These are phyloP conservation scores for Molossus alvarezi DNA, from an alignment of 2,797 vertebrate genomes.

Conservation along the genomic window DNA sequence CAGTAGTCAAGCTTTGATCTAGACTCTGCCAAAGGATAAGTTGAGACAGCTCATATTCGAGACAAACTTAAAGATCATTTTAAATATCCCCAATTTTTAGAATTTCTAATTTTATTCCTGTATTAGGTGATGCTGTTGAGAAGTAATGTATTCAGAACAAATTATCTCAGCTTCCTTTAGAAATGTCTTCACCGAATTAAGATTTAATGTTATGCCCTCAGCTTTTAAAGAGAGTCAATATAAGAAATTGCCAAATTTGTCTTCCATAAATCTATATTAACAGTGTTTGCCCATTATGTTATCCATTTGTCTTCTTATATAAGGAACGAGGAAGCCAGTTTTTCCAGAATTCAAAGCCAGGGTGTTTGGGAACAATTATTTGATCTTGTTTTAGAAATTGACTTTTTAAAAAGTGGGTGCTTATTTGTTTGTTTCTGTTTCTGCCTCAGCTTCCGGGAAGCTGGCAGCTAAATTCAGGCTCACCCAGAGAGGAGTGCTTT, in stretches of 20 bases:
- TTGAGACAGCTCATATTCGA: neutral
- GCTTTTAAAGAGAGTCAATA: constrained; percentile 70
- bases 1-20: neutral
- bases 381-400: neutral
- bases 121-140: constrained; percentile 16
- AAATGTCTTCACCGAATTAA: constrained; percentile 65
- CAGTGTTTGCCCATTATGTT: neutral
- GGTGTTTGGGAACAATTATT: neutral
- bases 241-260: constrained; percentile 52
- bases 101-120: constrained; percentile 64
- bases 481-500: neutral
- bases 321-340: constrained; percentile 6
- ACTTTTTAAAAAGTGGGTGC: neutral
- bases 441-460: constrained; percentile 13
- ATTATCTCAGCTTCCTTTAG: constrained; percentile 68
- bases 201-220: constrained; percentile 64
- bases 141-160: constrained; percentile 54
- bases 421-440: neutral
- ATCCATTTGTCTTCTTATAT: neutral
- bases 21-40: neutral
- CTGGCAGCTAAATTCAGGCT: constrained; percentile 16
- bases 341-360: constrained; percentile 48
- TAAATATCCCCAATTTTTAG: constrained; percentile 13
- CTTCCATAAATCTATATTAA: constrained; percentile 60
- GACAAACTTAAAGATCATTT: constrained; percentile 55